Evolutionary conservation across 2,113 vertebrate species (phyloP), one percentile per base, ranked within the genome.

Genomic region (Suncus etruscus): DNA sequence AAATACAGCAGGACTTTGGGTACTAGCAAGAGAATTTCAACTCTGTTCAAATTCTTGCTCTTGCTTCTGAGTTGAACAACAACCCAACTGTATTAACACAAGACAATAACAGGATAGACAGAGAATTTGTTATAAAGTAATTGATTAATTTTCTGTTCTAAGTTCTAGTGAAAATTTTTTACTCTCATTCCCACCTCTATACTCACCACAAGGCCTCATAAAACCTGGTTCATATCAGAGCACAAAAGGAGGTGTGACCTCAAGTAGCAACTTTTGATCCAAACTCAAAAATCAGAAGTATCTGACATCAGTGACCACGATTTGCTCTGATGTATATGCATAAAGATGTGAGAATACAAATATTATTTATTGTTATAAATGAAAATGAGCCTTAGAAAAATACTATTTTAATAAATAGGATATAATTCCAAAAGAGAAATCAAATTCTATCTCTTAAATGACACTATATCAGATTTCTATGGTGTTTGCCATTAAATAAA

Each of bases 351-450:
- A 45, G 24, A 77, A 25, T 7, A 76, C 68, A 90, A 58, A 87
- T 76, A 27, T 50, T 1, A 8, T 83, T 69, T 69, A 84, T 73
- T 47, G 66, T 86, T 82, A 6, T 1, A 54, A 72, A 12, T 80
- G 63, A 90, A 31, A 47, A 14, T n/a, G 22, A 45, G 3, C 29
- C 25, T 70, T 12, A 58, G 7, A n/a, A 95, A 72, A 75, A 79
- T 3, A 16, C 61, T 69, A 77, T 22, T 72, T 82, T 31, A 76
- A 70, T 75, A 81, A 66, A 18, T 47, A 27, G 83, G 50, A 78
- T 79, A 6, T 83, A 85, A 39, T 39, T 85, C 39, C 24, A 72
- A 89, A 47, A 82, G 51, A 84, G 24, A 63, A 86, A 77, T 68
- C n/a, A 84, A 70, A 1, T 77, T 8, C 90, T 88, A 68, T 8